phyloP scores from a whole-genome alignment of 2,888 invertebrate species.

The Drosophila monieri region DNA sequence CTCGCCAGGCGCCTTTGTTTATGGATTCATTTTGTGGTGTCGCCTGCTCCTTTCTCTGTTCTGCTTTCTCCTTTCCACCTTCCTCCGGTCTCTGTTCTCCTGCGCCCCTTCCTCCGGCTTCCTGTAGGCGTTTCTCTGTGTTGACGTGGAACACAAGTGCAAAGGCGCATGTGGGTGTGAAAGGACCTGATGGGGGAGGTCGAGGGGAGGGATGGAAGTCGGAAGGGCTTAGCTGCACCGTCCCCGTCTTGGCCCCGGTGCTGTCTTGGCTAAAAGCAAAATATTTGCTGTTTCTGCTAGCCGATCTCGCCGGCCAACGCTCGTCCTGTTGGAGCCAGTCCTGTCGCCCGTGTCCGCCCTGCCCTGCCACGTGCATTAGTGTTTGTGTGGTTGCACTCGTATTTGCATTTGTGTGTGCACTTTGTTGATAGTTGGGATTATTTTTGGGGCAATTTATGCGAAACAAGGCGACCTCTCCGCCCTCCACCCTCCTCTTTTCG shows the following conservation, averaged over 20 bases:
- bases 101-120: conserved; percentile 7
- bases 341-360: not conserved
- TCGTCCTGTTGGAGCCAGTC: not conserved
- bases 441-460: conserved; percentile 75
- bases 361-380: conserved; percentile 19
- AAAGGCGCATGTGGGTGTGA: conserved; percentile 46
- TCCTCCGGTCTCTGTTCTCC: too few species aligned
- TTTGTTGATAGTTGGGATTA: conserved; percentile 80
- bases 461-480: conserved; percentile 50
- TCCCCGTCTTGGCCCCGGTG: conserved; percentile 21
- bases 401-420: conserved; percentile 61
- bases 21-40: conserved; percentile 22
- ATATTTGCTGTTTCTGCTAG: conserved; percentile 54
- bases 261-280: conserved; percentile 48
- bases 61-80: not conserved
- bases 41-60: conserved; percentile 5
- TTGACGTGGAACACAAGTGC: conserved; percentile 51
- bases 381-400: conserved; percentile 40
- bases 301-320: conserved; percentile 20
- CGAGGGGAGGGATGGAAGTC: conserved; percentile 17
- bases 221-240: not conserved
- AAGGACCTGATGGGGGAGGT: not conserved
- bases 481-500: conserved; percentile 11
- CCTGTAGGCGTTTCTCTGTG: conserved; percentile 48
- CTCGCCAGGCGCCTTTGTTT: conserved; percentile 23